A percentile compares a stretch with the other conserved stretches of the same genome.
These are phyloP conservation scores for Rhopilema esculentum DNA, from an alignment of 30 jellyfish, hydroid and myxozoan genomes.

Conservation along the genomic window DNA sequence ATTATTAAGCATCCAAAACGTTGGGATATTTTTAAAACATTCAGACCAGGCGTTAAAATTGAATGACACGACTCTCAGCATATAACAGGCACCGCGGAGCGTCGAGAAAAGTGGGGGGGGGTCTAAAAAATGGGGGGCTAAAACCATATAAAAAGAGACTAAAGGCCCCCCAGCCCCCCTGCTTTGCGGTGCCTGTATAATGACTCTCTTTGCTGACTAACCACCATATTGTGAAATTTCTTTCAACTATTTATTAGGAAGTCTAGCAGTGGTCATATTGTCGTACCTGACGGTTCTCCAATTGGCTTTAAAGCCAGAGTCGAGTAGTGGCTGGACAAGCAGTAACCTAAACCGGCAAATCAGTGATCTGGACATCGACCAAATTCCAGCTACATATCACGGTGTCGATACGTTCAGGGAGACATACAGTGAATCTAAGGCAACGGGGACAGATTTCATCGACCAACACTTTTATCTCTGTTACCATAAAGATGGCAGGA, in stretches of 20 bases:
- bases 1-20: no score
- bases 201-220: no score
- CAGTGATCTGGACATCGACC: slow-evolving; percentile 65
- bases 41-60: no score
- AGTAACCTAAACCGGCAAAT: slow-evolving; percentile 13
- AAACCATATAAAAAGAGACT: no score
- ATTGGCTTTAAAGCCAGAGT: slow-evolving; percentile 25
- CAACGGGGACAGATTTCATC: slow-evolving; percentile 85
- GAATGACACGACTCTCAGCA: no score
- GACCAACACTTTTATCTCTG: slow-evolving; percentile 94
- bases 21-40: no score
- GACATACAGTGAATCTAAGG: slow-evolving; percentile 73
- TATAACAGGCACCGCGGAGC: no score
- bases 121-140: no score
- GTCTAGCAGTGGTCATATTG: slow-evolving; percentile 4
- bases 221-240: neutral
- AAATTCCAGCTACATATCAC: slow-evolving; percentile 88
- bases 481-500: slow-evolving; percentile 89
- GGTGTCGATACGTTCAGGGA: slow-evolving; percentile 86
- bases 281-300: slow-evolving; percentile 1
- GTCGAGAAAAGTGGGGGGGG: no score
- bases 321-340: slow-evolving; percentile 67
- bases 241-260: neutral
- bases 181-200: no score
- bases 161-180: no score